phyloP scores from a whole-genome alignment of 2,113 vertebrate species.

The Brachyhypopomus occidentalis region DNA sequence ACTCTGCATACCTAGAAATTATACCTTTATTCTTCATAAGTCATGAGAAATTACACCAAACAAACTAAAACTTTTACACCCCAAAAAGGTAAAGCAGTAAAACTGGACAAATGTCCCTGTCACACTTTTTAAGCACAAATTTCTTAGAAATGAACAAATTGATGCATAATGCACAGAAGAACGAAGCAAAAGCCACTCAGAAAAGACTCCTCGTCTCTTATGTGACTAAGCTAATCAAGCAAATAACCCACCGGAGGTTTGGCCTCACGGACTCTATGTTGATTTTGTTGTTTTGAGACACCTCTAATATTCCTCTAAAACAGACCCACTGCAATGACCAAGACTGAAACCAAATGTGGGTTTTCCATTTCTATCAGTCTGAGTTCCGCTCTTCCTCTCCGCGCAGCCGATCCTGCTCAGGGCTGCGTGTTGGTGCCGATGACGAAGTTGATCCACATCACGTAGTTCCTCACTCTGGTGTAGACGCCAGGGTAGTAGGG shows the following conservation, averaged over 20 bases:
- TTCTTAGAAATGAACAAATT: not conserved
- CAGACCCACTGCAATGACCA: no score
- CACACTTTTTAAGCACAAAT: no score
- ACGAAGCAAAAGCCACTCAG: not conserved
- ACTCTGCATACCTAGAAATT: no score
- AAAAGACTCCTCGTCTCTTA: not conserved
- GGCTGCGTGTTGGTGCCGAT: slow-evolving; percentile 33
- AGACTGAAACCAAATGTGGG: no score
- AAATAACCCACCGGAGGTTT: no score
- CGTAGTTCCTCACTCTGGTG: slow-evolving; percentile 71
- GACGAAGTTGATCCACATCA: slow-evolving; percentile 60
- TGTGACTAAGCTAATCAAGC: not conserved
- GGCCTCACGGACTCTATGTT: no score
- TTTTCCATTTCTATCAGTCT: no score
- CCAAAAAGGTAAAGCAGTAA: not conserved
- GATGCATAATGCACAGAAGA: not conserved
- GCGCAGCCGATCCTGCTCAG: not conserved
- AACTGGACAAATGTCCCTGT: no score
- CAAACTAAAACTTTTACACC: no score
- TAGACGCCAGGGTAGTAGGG: slow-evolving; percentile 73
- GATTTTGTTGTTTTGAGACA: no score
- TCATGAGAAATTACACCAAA: not conserved
- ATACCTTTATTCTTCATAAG: no score
- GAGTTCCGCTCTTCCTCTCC: not conserved
- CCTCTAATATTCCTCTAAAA: no score